Percentiles rank a stretch among this genome's conserved stretches.
These are phyloP conservation scores for Aselliscus stoliczkanus DNA, from an alignment of 2,797 vertebrate genomes.

Conservation along the genomic window DNA sequence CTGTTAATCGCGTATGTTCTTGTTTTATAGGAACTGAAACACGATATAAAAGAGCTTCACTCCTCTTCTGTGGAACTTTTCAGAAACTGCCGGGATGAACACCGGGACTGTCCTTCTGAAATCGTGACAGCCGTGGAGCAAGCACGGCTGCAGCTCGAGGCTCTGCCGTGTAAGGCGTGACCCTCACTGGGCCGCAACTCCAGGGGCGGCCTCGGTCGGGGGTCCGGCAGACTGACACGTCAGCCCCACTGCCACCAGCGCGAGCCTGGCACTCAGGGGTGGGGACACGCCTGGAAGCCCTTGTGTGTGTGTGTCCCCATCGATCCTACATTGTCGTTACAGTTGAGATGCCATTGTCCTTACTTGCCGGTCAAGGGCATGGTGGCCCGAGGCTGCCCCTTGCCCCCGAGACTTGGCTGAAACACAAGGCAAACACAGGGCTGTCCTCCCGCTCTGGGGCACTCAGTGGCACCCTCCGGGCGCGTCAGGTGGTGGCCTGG, in stretches of 20 bases:
- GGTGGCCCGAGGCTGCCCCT: no score
- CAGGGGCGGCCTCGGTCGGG: no score
- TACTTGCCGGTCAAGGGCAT: accelerated
- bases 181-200: no score
- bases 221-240: background rate
- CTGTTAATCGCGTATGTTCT: no score
- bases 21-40: no score
- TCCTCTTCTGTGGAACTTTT: no score
- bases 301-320: no score
- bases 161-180: constrained; percentile 32
- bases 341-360: accelerated
- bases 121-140: constrained; percentile 67
- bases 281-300: accelerated
- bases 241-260: background rate
- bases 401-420: background rate
- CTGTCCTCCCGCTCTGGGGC: accelerated
- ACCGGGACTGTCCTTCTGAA: constrained; percentile 77
- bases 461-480: background rate
- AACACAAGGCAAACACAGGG: no score
- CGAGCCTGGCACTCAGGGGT: no score
- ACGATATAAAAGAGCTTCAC: no score
- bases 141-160: constrained; percentile 65
- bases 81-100: no score
- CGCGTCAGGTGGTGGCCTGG: no score
- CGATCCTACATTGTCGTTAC: background rate